Base-by-base conservation (phyloP, 1,140 invertebrate species). In the Chrysopa pallens region DNA sequence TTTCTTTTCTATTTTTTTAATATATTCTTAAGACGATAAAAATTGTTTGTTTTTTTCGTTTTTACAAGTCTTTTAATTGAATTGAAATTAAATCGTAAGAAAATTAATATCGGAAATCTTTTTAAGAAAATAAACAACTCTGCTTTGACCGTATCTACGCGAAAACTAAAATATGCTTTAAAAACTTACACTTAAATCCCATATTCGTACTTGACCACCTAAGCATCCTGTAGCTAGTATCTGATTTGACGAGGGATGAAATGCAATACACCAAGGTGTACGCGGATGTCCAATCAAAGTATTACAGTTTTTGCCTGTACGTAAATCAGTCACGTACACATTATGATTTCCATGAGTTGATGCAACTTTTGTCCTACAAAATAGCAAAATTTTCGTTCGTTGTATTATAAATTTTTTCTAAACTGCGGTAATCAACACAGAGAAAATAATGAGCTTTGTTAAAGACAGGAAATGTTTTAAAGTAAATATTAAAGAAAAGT, bases 291-390 rank as follows among this genome's bases (percentile, higher is more conserved):
- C 87, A 38, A 72, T 71, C 29, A 92, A 59, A 28, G 78, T 83
- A 50, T 75, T 73, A 13, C 88, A 73, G 59, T 85, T 80, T 57
- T 82, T 81, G 1, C 85, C 83, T 50, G 71, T 88, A 28, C 70
- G 71, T 17, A 89, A 58, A 53, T 91, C 83, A 38, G 78, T 85
- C 9, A 93, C 78, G 58, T 90, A 87, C n/a, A 93, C 79, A 58
- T 84, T 83, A 55, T 91, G 87, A 61, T 93, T 88, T 23, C 87
- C 86, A 68, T 92, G 87, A 1, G 85, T 86, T 6, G 86, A 91
- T 36, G 87, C 88, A 29, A 91, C 74, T 64, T 80, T 82, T 11
- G 74, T 78, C 37, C 84, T 84, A 50, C 43, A 66, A 59, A 50
- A 45, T 17, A 33, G 46, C 23, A 36, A 31, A 13, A 8, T 42